Percentiles rank a stretch among this genome's conserved stretches.
Evolutionary conservation across 2,797 vertebrate genomes (phyloP).

Genomic region (Cetoscarus ocellatus): DNA sequence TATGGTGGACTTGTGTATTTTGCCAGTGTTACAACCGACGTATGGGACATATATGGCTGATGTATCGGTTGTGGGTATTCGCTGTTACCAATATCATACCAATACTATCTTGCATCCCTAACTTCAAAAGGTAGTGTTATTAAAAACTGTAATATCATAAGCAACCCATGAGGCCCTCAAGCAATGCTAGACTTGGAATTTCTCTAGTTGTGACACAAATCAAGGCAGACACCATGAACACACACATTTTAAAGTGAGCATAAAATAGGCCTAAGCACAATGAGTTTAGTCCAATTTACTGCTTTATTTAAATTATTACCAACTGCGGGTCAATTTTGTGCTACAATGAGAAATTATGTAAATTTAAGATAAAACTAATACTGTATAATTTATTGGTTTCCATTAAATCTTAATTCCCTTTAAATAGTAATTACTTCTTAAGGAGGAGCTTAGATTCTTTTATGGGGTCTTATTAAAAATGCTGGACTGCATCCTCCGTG

Average conservation of each 20-base stretch:
- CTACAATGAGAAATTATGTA: constrained; percentile 60
- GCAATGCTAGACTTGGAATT: constrained; percentile 15
- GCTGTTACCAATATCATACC: too few species aligned
- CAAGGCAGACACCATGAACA: constrained; percentile 70
- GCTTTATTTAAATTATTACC: constrained; percentile 25
- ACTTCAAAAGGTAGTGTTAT: too few species aligned
- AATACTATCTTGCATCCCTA: too few species aligned
- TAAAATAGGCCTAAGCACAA: constrained; percentile 13
- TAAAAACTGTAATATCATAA: too few species aligned
- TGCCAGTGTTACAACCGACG: too few species aligned
- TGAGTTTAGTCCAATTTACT: constrained; percentile 2
- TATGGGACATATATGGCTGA: too few species aligned
- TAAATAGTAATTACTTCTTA: constrained; percentile 70
- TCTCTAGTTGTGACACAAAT: constrained; percentile 52
- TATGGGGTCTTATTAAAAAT: constrained; percentile 75
- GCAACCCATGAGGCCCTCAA: too few species aligned
- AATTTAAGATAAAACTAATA: constrained; percentile 54
- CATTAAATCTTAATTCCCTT: constrained; percentile 76
- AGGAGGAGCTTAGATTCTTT: constrained; percentile 62
- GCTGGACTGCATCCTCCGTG: constrained; percentile 53
- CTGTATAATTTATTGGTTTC: constrained; percentile 64
- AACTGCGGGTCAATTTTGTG: constrained; percentile 30
- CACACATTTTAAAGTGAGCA: neutral
- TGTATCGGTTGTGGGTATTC: too few species aligned
- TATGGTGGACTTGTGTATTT: too few species aligned